These are phyloP conservation scores for Eilema sororculum DNA, from an alignment of 2,888 invertebrate species.

Conservation along the genomic window DNA sequence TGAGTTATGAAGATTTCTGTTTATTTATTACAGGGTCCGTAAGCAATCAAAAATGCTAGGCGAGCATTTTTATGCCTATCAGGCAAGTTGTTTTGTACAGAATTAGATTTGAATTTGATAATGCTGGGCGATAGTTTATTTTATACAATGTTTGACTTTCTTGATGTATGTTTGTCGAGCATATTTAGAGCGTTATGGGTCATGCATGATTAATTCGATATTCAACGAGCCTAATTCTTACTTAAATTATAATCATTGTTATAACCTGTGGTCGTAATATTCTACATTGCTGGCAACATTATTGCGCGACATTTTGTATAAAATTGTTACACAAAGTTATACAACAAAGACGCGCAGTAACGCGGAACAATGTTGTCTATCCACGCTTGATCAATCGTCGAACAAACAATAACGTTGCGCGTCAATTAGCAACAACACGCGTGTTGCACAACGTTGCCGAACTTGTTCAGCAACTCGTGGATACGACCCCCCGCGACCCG, in stretches of 20 bases:
- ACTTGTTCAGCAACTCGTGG: too few relatives aligned
- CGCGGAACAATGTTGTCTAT: too few relatives aligned
- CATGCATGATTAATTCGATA: background rate
- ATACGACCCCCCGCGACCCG: too few relatives aligned
- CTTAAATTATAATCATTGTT: background rate
- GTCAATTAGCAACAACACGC: too few relatives aligned
- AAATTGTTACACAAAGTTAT: too few relatives aligned
- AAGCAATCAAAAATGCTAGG: background rate
- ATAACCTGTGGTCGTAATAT: too few relatives aligned
- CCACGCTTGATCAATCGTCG: too few relatives aligned
- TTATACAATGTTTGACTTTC: background rate
- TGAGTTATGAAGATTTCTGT: slow-evolving; percentile 7
- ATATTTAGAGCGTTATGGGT: background rate
- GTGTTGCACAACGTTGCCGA: too few relatives aligned
- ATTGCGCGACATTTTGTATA: too few relatives aligned
- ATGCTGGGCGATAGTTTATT: background rate
- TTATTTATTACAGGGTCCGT: background rate
- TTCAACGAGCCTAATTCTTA: background rate
- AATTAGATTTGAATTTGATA: background rate
- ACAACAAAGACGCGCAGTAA: too few relatives aligned
- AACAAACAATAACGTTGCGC: too few relatives aligned
- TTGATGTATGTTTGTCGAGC: background rate
- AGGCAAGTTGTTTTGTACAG: background rate
- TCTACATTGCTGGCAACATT: too few relatives aligned
- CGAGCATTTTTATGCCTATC: background rate